Conservation (phyloP, 2,113 vertebrate species). For the Telmatochromis brichardi region DNA sequence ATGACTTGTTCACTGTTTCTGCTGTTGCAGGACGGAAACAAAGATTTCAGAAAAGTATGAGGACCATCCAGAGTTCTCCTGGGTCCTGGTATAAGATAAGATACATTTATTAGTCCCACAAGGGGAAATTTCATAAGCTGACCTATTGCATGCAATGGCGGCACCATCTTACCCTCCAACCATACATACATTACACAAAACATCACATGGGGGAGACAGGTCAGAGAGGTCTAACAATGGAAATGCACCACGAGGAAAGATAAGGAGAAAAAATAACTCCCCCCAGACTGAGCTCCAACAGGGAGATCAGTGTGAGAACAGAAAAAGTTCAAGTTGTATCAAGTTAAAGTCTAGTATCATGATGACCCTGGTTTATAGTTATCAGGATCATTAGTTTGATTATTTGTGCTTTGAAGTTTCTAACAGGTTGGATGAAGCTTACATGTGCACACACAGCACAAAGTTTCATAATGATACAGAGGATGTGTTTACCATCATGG, state of each 20-base stretch:
- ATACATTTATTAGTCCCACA: rapidly evolving
- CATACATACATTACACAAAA: rapidly evolving
- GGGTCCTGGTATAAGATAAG: not conserved
- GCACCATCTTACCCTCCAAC: rapidly evolving
- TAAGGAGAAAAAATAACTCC: not conserved
- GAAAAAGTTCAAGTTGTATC: rapidly evolving
- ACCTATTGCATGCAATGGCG: not conserved
- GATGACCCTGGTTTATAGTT: rapidly evolving
- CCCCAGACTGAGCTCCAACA: not conserved
- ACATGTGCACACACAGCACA: not conserved
- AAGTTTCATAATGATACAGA: rapidly evolving
- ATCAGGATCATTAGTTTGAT: rapidly evolving
- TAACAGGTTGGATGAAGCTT: not conserved
- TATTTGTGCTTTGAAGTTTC: not conserved
- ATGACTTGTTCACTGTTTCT: not conserved
- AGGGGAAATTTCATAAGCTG: rapidly evolving
- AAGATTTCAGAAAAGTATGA: not conserved
- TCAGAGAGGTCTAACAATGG: not conserved
- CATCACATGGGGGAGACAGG: not conserved
- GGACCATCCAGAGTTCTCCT: rapidly evolving
- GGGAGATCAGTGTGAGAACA: rapidly evolving
- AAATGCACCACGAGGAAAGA: not conserved
- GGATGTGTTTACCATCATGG: rapidly evolving
- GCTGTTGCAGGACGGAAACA: rapidly evolving
- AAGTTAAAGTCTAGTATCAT: not conserved